These are phyloP conservation scores for Naja naja DNA, from an alignment of 2,113 vertebrate genomes.

Conservation along the genomic window DNA sequence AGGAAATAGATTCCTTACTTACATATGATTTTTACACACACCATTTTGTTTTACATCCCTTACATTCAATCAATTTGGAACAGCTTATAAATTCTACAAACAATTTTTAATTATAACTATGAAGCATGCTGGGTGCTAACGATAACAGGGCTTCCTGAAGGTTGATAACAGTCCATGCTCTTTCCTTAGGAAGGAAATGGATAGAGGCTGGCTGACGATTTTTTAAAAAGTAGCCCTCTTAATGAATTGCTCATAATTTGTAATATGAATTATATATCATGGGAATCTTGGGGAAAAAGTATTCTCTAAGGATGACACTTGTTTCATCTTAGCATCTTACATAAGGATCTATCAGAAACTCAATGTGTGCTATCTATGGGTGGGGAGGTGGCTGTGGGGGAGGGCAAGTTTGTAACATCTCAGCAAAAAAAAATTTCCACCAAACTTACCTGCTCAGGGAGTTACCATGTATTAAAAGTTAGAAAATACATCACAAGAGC, in stretches of 20 bases:
- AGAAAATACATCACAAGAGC: background rate
- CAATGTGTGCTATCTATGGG: background rate
- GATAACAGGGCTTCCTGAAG: background rate
- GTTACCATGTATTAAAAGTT: background rate
- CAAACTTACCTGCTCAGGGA: background rate
- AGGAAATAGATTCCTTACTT: background rate
- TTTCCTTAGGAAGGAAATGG: background rate
- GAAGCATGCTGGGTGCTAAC: background rate
- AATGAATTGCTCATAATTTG: background rate
- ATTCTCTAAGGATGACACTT: background rate
- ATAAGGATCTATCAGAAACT: background rate
- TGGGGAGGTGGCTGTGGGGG: background rate
- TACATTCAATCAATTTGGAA: background rate
- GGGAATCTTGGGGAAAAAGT: background rate
- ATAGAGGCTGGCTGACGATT: background rate
- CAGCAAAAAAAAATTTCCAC: no score
- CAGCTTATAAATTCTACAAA: background rate
- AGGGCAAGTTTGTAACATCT: background rate
- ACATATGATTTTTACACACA: no score
- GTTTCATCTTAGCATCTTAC: background rate
- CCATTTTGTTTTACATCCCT: background rate
- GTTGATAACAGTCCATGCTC: background rate
- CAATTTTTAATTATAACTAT: background rate
- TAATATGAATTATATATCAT: background rate
- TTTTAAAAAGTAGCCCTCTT: background rate